Base-by-base conservation (phyloP, 2,888 invertebrate genomes). In the Diabrotica balteata region DNA sequence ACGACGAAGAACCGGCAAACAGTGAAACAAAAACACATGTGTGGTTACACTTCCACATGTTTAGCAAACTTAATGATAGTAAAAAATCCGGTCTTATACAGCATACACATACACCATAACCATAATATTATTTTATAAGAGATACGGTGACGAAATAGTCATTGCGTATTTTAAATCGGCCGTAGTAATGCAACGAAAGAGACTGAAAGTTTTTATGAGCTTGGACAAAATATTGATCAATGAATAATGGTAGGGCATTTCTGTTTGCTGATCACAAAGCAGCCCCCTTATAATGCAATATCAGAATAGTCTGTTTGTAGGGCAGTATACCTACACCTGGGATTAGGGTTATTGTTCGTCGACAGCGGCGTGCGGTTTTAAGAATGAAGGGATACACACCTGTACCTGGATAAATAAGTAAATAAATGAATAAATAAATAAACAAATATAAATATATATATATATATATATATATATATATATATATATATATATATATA, bases 181-280 rank as follows among this genome's bases (percentile, higher is more conserved):
- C 8, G 10, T 32, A 32, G 9, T 47, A 10, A 45, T 11, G 45
- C 17, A 57, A 54, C 42, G 10, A 42, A 54, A 46, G 44, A 44
- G 55, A 43, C 2, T 45, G 44, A 57, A 17, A 57, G 55, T 57
- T 57, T 57, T 57, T 57, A 59, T 42, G 43, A 42, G 43, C 50
- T 49, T 59, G 59, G 59, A 65, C 59, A 65, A 64, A 32, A 64
- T 65, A 65, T 65, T 65, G 64, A 65, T 65, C 64, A 59, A 47
- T 17, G 17, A 17, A 17, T 17, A 17, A 17, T 47, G 17, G 53
- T 58, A 59, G 52, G 64, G 59, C 43, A 46, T 51, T 51, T 32
- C 32, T 32, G 32, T 32, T 32, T 32, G 9, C 10, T 22, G 46
- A n/a, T 59, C 53, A 11, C 59, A 65, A 59, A 53, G 53, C 52